These are phyloP conservation scores for Drosophila suboccidentalis DNA, from an alignment of 2,888 invertebrate genomes.

Conservation along the genomic window DNA sequence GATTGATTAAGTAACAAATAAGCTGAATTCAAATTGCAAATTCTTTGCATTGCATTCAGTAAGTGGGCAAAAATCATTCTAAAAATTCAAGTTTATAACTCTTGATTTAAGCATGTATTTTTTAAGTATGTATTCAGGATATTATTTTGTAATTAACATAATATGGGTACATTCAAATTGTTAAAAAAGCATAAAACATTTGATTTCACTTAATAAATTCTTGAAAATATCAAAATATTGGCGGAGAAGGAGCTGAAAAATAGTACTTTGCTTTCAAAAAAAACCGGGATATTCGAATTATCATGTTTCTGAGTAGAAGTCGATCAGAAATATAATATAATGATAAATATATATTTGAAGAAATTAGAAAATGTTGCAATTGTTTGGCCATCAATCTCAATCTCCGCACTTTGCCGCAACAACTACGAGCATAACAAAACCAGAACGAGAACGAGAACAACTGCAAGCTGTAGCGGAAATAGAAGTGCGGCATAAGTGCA, in stretches of 20 bases:
- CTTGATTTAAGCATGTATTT: too few relatives aligned
- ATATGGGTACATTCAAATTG: too few relatives aligned
- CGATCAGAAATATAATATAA: constrained; percentile 22
- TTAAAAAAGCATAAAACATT: too few relatives aligned
- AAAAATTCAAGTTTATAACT: too few relatives aligned
- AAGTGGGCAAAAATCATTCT: too few relatives aligned
- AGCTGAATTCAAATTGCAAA: neutral
- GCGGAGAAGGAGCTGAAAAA: too few relatives aligned
- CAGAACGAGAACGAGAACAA: constrained; percentile 34
- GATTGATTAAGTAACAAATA: neutral
- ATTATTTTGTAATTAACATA: too few relatives aligned
- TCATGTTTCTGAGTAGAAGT: neutral
- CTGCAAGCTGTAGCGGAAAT: constrained; percentile 66
- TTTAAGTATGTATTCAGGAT: too few relatives aligned
- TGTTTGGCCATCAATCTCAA: constrained; percentile 65
- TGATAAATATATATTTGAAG: constrained; percentile 21
- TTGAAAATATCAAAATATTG: too few relatives aligned
- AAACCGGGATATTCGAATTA: too few relatives aligned
- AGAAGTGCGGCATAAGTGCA: constrained; percentile 79
- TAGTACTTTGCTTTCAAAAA: too few relatives aligned
- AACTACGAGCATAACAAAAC: constrained; percentile 17
- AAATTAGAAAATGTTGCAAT: constrained; percentile 51
- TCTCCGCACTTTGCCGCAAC: constrained; percentile 36
- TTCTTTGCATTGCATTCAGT: constrained; percentile 2
- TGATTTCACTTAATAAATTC: too few relatives aligned